Base-by-base conservation (phyloP, 2,888 invertebrate genomes). In the Anorthoa munda region DNA sequence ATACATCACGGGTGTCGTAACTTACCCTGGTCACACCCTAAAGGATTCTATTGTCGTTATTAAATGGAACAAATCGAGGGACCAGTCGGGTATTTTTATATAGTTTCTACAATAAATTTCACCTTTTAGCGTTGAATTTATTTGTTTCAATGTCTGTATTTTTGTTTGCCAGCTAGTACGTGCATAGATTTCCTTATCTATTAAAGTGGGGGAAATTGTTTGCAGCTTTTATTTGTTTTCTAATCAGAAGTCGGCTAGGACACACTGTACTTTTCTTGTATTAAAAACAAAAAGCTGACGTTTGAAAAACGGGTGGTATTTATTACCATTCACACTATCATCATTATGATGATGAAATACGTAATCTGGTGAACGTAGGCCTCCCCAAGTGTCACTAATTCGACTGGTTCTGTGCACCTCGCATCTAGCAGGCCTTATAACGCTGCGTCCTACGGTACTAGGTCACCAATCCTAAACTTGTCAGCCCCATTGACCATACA, bases 1-100 rank as follows among this genome's bases (percentile, higher is more conserved):
- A 88, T 89, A 88, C 82, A 79, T 86, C 81, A 83, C 72, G n/a
- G 79, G 64, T 23, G 69, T 72, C 89, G 81, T 87, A 81, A 81
- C 77, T 84, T 82, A 90, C 88, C 72, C 79, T 84, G 83, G 75
- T 85, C 90, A 75, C 87, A 88, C 79, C 89, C 89, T 87, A 87
- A 89, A 86, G 83, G 84, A 85, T 90, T 84, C 89, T 87, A 89
- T 89, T 86, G 89, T 87, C 90, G 88, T 88, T 91, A 90, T 90
- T 90, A 90, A 89, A 89, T 85, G 85, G 85, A 90, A 92, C 90
- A 91, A 91, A 93, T 91, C 90, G 91, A 89, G 89, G 77, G 85
- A 83, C 84, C 87, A 89, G 86, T 82, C 85, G 66, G 91, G 91
- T 89, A 93, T 87, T 88, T 86, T 86, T 84, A 82, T 85, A 86